Percentiles rank a stretch among this genome's conserved stretches.
Conservation (phyloP, 2,888 invertebrate species). For the Cryptocephalus moraei region DNA sequence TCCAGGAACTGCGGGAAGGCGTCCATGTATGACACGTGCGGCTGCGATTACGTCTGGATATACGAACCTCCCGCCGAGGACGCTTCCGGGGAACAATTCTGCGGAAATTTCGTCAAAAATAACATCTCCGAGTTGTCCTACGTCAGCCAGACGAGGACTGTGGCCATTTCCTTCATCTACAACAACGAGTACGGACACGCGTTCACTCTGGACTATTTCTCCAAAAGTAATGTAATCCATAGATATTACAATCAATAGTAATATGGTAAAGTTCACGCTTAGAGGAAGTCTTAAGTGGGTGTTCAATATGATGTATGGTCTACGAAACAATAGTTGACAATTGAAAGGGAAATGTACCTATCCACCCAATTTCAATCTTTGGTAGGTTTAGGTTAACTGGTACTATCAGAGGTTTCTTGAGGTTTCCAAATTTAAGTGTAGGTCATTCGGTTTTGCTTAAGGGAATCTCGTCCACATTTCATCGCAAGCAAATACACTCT, state of each 20-base stretch:
- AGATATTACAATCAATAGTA: conserved; percentile 6
- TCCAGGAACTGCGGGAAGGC: conserved; percentile 27
- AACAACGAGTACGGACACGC: conserved; percentile 48
- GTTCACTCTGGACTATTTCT: conserved; percentile 52
- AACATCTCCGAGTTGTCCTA: conserved; percentile 36
- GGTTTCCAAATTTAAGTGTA: no score
- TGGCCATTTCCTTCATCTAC: conserved; percentile 49
- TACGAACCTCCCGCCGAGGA: conserved; percentile 55
- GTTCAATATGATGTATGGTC: no score
- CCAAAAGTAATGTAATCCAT: conserved; percentile 45
- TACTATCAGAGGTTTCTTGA: no score
- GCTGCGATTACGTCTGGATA: conserved; percentile 55
- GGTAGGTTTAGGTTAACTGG: no score
- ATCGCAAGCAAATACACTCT: no score
- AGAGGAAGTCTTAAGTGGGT: no score
- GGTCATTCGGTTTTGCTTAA: no score
- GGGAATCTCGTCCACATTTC: no score
- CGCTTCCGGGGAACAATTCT: conserved; percentile 49
- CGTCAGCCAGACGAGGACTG: conserved; percentile 49
- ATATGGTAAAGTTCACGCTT: no score
- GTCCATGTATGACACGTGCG: conserved; percentile 25
- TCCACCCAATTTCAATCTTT: no score
- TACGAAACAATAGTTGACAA: no score
- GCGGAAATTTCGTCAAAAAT: conserved; percentile 37
- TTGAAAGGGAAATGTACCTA: no score